Evolutionary conservation across 1,140 invertebrate genomes (phyloP).

Genomic region (Spodoptera frugiperda): DNA sequence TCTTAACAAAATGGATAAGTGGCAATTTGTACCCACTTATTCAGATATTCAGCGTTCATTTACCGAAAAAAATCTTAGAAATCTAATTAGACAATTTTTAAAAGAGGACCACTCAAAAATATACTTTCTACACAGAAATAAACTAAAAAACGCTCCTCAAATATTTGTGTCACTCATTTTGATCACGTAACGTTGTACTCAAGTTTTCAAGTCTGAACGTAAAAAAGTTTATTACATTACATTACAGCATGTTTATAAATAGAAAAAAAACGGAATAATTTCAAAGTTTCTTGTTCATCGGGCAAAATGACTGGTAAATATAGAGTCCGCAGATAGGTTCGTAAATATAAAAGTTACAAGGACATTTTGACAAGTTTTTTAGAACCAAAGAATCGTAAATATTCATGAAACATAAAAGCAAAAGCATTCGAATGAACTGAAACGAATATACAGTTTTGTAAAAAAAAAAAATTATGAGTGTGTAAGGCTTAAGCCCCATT

Average conservation of each 20-base stretch:
- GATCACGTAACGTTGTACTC: constrained; percentile 20
- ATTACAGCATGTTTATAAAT: not conserved
- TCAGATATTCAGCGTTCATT: too few species aligned
- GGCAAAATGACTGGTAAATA: constrained; percentile 21
- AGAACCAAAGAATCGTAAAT: constrained; percentile 4
- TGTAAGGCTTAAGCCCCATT: too few species aligned
- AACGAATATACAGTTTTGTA: too few species aligned
- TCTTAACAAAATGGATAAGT: too few species aligned
- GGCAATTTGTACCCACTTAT: too few species aligned
- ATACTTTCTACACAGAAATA: not conserved
- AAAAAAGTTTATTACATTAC: not conserved
- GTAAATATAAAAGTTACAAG: constrained; percentile 2
- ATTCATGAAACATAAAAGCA: not conserved
- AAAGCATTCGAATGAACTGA: not conserved
- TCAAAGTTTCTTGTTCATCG: constrained; percentile 4
- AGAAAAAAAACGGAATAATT: constrained; percentile 12
- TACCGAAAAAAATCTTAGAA: too few species aligned
- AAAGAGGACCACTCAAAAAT: not conserved
- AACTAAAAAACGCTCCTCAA: not conserved
- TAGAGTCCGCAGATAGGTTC: not conserved
- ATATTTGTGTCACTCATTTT: constrained; percentile 4
- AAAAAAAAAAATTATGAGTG: too few species aligned
- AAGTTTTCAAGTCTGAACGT: constrained; percentile 10
- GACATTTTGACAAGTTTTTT: not conserved
- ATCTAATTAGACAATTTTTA: not conserved